Base-by-base conservation (phyloP, 2,888 invertebrate species). In the Parnassius smintheus region DNA sequence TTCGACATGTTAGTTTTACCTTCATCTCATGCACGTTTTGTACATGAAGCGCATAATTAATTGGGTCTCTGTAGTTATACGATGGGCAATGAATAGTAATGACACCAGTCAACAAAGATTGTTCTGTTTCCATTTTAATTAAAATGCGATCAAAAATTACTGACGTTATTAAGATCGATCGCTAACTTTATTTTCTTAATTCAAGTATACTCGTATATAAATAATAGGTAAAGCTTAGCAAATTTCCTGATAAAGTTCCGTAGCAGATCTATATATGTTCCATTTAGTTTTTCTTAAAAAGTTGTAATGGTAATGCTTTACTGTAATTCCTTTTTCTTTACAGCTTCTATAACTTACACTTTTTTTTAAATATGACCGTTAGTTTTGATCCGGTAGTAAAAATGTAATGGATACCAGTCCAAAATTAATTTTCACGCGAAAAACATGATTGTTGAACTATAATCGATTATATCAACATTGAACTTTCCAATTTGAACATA, bases 51-150 rank as follows among this genome's bases (percentile, higher is more conserved):
- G 72, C 72, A 70, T 78, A 80, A 86, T 83, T 81, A 25, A 25
- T 25, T 25, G 25, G 25, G 25, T 25, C 25, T 25, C 25, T 25
- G 2, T 83, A 81, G 78, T 84, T 83, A 76, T 74, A 80, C 79
- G 85, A 87, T 85, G 80, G 83, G 80, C 82, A 81, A 88, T 88
- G 84, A 87, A 88, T 88, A 87, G 87, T 87, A 83, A 86, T 22
- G 25, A 51, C 10, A 9, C 25, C 25, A 25, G 3, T 25, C 3
- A 25, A 25, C 25, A 25, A 25, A 25, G 2, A 25, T 2, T 25
- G 3, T 25, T 25, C 4, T 25, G 3, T 25, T 25, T 2, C 3
- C 25, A 25, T 25, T 25, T 4, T 25, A 25, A 25, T 7, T 25
- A 25, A 3, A 25, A 25, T 25, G 25, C 3, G 3, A 48, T 48